Evolutionary conservation across 2,797 vertebrate genomes (phyloP).

Genomic region (Australoheros facetus): DNA sequence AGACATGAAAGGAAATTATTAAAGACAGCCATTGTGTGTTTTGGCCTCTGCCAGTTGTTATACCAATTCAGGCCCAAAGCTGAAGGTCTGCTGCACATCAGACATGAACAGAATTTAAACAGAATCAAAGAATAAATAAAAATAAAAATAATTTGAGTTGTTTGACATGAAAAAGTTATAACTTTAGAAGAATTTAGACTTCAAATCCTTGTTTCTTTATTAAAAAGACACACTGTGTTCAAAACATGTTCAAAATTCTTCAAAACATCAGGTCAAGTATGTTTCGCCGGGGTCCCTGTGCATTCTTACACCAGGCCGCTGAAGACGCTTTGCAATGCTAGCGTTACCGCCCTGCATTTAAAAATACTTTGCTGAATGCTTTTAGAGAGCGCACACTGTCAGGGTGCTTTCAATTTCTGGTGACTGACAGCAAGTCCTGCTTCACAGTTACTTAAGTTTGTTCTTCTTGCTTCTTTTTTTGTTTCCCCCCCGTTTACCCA

Average conservation of each 20-base stretch:
- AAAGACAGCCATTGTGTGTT: constrained; percentile 32
- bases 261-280: not conserved
- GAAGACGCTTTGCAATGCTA: not conserved
- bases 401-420: not conserved
- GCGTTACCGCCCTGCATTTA: not conserved
- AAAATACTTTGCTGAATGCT: not conserved
- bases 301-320: not conserved
- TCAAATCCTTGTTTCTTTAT: not conserved
- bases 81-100: constrained; percentile 56
- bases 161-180: constrained; percentile 13
- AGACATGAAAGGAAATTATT: constrained; percentile 45
- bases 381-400: not conserved
- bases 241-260: not conserved
- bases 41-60: constrained; percentile 28
- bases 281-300: not conserved
- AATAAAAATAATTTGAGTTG: not conserved
- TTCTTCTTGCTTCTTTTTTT: not conserved
- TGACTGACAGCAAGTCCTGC: not conserved
- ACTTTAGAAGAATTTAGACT: constrained; percentile 18
- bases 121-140: constrained; percentile 10
- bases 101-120: constrained; percentile 12
- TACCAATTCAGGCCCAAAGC: constrained; percentile 12
- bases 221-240: constrained; percentile 5
- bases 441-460: not conserved
- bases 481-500: not conserved